These are phyloP conservation scores for Acropternis orthonyx DNA, from an alignment of 2,797 vertebrate species.

Conservation along the genomic window DNA sequence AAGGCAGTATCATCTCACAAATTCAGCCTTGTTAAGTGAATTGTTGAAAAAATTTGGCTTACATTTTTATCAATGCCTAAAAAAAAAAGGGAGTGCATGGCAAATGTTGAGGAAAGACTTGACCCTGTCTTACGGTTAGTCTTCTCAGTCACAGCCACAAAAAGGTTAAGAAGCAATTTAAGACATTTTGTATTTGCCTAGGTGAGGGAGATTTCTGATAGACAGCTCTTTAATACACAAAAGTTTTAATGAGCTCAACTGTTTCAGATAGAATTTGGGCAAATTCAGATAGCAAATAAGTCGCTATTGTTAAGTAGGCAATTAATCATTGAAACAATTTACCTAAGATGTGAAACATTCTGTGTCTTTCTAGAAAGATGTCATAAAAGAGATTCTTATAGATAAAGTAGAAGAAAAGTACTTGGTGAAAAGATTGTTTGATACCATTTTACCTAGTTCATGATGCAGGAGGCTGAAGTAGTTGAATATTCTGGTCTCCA, in stretches of 20 bases:
- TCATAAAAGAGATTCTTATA: not conserved
- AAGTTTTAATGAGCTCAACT: not conserved
- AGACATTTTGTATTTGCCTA: not conserved
- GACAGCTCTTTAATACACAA: not conserved
- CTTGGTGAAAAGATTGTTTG: not conserved
- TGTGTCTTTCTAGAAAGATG: not conserved
- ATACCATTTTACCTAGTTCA: not conserved
- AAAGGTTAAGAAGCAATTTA: not conserved
- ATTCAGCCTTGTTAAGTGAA: not conserved
- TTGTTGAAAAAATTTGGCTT: not conserved
- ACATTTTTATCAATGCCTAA: not conserved
- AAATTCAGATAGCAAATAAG: not conserved
- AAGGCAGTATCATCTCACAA: not conserved
- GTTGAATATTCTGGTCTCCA: not conserved
- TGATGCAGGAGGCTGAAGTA: not conserved
- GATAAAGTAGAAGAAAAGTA: not conserved
- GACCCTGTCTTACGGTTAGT: not conserved
- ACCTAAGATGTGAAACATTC: not conserved
- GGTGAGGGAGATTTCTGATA: not conserved
- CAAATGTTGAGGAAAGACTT: not conserved
- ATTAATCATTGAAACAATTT: conserved; percentile 24
- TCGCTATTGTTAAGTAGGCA: not conserved
- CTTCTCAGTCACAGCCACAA: not conserved
- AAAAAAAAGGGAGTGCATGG: not conserved
- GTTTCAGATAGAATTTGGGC: not conserved